These are phyloP conservation scores for Dione juno DNA, from an alignment of 2,888 invertebrate species.

Conservation along the genomic window DNA sequence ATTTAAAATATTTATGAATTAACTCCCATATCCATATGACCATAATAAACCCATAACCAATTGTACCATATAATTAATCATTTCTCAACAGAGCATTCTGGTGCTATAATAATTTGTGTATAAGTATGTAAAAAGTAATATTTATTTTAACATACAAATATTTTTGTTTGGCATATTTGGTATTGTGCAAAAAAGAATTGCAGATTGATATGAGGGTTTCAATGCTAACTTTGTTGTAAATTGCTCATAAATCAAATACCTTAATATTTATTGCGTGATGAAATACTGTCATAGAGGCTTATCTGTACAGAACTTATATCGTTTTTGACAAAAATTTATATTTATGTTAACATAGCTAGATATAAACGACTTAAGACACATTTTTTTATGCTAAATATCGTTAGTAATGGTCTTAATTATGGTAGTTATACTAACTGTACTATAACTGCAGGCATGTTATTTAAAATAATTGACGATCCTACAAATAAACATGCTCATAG, in stretches of 20 bases:
- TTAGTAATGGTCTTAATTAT: too few relatives aligned
- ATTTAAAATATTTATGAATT: too few relatives aligned
- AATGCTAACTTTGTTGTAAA: not conserved
- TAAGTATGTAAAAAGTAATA: too few relatives aligned
- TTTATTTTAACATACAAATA: not conserved
- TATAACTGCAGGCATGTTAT: not conserved
- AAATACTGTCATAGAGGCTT: not conserved
- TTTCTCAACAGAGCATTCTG: too few relatives aligned
- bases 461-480: not conserved
- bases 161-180: not conserved
- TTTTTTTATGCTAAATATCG: too few relatives aligned
- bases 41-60: too few relatives aligned
- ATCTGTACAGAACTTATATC: not conserved
- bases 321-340: not conserved
- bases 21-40: too few relatives aligned
- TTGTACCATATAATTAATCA: too few relatives aligned
- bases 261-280: constrained; percentile 4
- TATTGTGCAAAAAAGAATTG: not conserved
- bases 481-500: not conserved
- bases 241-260: not conserved
- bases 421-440: too few relatives aligned
- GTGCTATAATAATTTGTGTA: too few relatives aligned
- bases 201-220: not conserved
- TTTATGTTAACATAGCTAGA: not conserved
- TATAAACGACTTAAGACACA: too few relatives aligned